Base-by-base conservation (phyloP, 2,113 vertebrate genomes). In the Microcebus tavaratra region DNA sequence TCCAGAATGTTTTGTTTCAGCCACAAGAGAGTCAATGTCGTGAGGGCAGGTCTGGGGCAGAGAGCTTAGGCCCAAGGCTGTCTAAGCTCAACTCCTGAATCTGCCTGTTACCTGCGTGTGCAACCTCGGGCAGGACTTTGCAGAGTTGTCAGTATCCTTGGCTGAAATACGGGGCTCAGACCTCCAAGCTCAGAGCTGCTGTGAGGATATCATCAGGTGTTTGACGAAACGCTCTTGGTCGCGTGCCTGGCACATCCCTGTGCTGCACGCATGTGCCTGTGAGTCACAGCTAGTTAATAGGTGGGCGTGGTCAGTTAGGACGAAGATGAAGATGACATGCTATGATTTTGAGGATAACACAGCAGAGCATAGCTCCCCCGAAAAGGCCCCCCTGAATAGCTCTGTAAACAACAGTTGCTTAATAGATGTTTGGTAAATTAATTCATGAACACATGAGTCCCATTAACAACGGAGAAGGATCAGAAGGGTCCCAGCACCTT, bases 311-410 rank as follows among this genome's bases (percentile, higher is more conserved):
- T 31, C 13, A 3, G 17, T 57, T 14, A 68, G 61, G 4, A 14
- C 27, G 45, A 31, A 57, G 88, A 63, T 25, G n/a, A 48, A 76
- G n/a, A 27, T 2, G 34, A 81, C 20, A 8, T 0, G 11, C 18
- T 1, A 6, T 4, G 6, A 25, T 11, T 31, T 5, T 5, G 9
- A 20, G 0, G 8, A 75, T 12, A 13, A 21, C 0, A 1, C 0
- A 14, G 27, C 39, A 23, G 8, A 78, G n/a, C 55, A 34, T 18
- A 6, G 50, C 8, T n/a, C 17, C 57, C 20, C 15, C 6, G 11
- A 29, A 36, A 21, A 17, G 48, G 23, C 53, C 8, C 48, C 55
- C 34, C 29, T 34, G 42, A 8, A 11, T 3, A 75, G 72, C 39
- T 53, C 17, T 61, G 25, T 13, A 31, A 73, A 63, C 2, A 21